phyloP scores from a whole-genome alignment of 2,888 invertebrate species.

The Limulus polyphemus region DNA sequence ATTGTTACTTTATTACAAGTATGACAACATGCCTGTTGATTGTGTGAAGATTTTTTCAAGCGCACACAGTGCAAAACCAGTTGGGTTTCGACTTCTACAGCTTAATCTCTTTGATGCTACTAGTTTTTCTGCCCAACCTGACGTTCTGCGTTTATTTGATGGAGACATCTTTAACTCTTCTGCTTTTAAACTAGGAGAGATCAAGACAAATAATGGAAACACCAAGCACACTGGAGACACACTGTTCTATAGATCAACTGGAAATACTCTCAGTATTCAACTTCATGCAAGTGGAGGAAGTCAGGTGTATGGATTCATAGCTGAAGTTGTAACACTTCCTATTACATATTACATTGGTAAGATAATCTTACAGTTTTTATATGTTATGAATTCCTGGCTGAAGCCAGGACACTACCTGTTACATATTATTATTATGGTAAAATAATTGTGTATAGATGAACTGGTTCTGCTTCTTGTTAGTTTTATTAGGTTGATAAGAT shows the following conservation, averaged over 20 bases:
- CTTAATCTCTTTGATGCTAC: conserved; percentile 84
- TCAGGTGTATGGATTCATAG: conserved; percentile 87
- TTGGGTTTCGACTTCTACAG: conserved; percentile 79
- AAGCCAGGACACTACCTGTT: no score
- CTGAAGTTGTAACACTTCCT: conserved; percentile 88
- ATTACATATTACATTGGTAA: conserved; percentile 80
- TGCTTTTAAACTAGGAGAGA: conserved; percentile 54
- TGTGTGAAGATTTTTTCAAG: conserved; percentile 94
- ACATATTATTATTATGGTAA: no score
- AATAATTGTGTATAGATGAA: no score
- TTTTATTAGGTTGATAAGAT: no score
- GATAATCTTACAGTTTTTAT: conserved; percentile 34
- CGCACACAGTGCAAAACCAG: conserved; percentile 65
- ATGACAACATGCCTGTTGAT: conserved; percentile 88
- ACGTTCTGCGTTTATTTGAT: conserved; percentile 74
- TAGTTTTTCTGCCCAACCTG: conserved; percentile 59
- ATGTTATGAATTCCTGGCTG: no score
- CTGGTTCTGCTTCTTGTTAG: no score
- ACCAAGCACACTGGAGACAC: conserved; percentile 2
- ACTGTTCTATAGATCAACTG: conserved; percentile 23
- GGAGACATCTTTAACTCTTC: conserved; percentile 83
- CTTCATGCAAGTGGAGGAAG: conserved; percentile 91
- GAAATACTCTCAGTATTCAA: conserved; percentile 58
- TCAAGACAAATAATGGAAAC: conserved; percentile 45
- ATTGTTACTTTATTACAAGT: conserved; percentile 86